Base-by-base conservation (phyloP, 2,888 invertebrate species). In the Lycophotia porphyrea region DNA sequence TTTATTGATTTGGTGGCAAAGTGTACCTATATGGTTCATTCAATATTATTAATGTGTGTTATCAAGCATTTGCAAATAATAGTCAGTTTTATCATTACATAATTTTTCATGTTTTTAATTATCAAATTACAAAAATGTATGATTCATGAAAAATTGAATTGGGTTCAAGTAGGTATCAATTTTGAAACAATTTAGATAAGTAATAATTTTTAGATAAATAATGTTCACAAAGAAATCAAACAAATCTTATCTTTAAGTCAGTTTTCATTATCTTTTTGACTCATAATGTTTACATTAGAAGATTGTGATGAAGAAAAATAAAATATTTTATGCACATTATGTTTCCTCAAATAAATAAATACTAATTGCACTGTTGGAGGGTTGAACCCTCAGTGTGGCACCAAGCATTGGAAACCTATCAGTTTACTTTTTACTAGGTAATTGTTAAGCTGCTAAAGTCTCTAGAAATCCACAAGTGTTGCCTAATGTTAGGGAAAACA, bases 201-300 rank as follows among this genome's bases (percentile, higher is more conserved):
- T 15, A 63, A 65, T 76, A 36, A 42, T 55, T 21, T 79, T 18
- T 24, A 34, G 21, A 34, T 9, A 31, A 34, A 36, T 27, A 58
- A 52, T 39, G 39, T 64, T 47, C n/a, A 71, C 65, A 76, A 81
- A 77, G 61, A 68, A 81, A 81, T 73, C 21, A 69, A 36, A 66
- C 61, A 78, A 61, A 82, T 85, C 73, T 84, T 84, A 84, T 84
- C 86, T 47, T 21, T 5, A 39, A 39, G 36, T 74, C 76, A 69
- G 36, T 83, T 64, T 80, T 58, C 31, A 49, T 65, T 84, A 83
- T 83, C 86, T 82, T 65, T 42, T 75, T 61, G 39, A 66, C 55
- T 69, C 49, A 66, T 27, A 27, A 44, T 69, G 65, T 81, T 76
- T 69, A 68, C 58, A 39, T 11, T 47, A n/a, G 52, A 42, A 61